Evolutionary conservation across 2,888 invertebrate genomes (phyloP).

Genomic region (Xestoiulus laeticollis): DNA sequence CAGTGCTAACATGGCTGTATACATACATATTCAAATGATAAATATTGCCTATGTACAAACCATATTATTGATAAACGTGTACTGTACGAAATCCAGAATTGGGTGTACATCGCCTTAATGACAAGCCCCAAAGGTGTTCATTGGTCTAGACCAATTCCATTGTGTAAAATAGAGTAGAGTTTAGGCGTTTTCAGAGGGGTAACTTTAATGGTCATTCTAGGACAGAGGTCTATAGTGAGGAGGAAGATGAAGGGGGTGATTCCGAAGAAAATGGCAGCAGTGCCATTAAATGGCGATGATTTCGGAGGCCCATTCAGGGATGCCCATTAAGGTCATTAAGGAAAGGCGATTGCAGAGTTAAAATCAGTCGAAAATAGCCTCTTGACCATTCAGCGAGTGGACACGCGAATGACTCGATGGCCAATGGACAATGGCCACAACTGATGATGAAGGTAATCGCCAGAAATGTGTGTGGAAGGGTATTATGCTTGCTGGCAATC

Average conservation of each 20-base stretch:
- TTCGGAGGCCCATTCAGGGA: conserved; percentile 16
- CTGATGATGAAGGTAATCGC: conserved; percentile 33
- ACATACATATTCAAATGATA: too few relatives aligned
- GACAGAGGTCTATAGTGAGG: too few relatives aligned
- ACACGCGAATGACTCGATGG: conserved; percentile 13
- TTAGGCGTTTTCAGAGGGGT: not conserved
- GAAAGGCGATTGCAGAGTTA: conserved; percentile 22
- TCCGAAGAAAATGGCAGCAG: not conserved
- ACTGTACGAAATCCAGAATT: too few relatives aligned
- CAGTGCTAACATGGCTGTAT: too few relatives aligned
- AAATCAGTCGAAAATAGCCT: conserved; percentile 37
- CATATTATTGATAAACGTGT: too few relatives aligned
- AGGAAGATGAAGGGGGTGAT: too few relatives aligned
- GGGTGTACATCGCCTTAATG: too few relatives aligned
- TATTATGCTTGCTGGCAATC: not conserved
- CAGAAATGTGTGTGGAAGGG: not conserved
- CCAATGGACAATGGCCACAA: conserved; percentile 9
- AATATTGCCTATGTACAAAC: too few relatives aligned
- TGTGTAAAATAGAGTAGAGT: not conserved
- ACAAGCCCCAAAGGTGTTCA: too few relatives aligned
- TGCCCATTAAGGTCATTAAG: conserved; percentile 37
- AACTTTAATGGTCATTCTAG: not conserved
- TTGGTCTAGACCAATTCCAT: not conserved
- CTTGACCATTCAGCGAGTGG: conserved; percentile 9
- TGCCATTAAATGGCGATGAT: conserved; percentile 31